phyloP scores from a whole-genome alignment of 2,113 vertebrate genomes.

The Anser brachyrhynchus region DNA sequence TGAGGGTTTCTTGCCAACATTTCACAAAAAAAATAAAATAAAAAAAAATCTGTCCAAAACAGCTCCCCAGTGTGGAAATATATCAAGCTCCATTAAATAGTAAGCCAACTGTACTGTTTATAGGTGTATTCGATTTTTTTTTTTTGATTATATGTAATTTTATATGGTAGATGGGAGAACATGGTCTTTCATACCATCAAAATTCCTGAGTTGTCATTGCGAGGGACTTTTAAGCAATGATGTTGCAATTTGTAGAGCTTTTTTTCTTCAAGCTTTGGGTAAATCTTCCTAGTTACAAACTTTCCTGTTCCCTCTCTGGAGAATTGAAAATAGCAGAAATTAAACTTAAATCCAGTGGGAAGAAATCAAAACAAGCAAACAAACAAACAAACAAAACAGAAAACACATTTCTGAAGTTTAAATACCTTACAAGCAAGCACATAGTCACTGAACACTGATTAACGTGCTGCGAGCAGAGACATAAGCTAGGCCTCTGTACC shows the following conservation, averaged over 20 bases:
- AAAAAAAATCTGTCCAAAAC: background rate
- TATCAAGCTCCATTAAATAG: constrained; percentile 46
- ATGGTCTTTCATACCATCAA: background rate
- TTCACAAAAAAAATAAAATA: background rate
- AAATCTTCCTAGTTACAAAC: background rate
- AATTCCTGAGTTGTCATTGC: background rate
- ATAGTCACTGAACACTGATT: background rate
- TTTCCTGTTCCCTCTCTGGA: background rate
- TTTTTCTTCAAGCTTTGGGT: background rate
- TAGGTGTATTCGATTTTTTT: background rate
- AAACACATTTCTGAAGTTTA: background rate
- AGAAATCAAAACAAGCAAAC: background rate
- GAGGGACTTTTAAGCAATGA: background rate
- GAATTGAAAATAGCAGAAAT: background rate
- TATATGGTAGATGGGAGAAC: background rate
- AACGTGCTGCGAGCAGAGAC: background rate
- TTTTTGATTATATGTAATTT: background rate
- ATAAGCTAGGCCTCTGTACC: background rate
- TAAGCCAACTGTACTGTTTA: constrained; percentile 27
- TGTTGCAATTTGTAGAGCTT: background rate
- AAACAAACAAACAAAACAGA: background rate
- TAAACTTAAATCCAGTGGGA: background rate
- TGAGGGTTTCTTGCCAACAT: background rate
- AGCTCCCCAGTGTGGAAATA: background rate
- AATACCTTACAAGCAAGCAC: background rate